Evolutionary conservation across 1,140 invertebrate genomes (phyloP), one percentile per base, ranked within the genome.

Genomic region (Drosophila murphyi): DNA sequence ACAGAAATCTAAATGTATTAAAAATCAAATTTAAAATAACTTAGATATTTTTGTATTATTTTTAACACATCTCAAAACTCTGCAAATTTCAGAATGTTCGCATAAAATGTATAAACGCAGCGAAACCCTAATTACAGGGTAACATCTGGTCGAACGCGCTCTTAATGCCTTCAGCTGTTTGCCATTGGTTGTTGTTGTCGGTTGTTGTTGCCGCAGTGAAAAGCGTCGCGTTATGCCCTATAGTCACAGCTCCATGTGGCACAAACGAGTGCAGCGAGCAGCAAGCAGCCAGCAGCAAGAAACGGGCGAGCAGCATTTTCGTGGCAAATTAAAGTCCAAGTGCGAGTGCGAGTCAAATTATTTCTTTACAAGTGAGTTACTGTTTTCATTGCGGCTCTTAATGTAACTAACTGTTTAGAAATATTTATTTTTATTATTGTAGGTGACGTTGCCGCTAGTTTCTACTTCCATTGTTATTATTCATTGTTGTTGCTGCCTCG

Each of bases 351-450:
- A 88, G 83, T 89, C 85, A 81, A 88, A 88, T 89, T 88, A 88
- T 88, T 88, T 88, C 81, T 89, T 88, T 82, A 88, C 85, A 88
- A 89, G 85, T 88, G 85, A 88, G 80, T 88, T 88, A 88, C 85
- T 78, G 85, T 88, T 88, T 88, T 88, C 85, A 88, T 88, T 88
- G 85, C 85, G 85, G 57, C 85, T 89, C 85, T 88, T 88, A 88
- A 88, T 88, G 85, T 85, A 88, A 88, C 85, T 88, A 88, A 88
- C 83, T 88, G 85, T 88, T 88, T 88, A 89, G 85, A 88, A 88
- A 88, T 88, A 88, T 89, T 85, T 83, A 74, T 85, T 72, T 62
- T 76, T 76, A 59, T 71, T 74, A 57, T 73, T 75, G 72, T 71
- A 57, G 72, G 72, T 76, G 72, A 76, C 39, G 72, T 64, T 71